These are phyloP conservation scores for Isurus oxyrinchus DNA, from an alignment of 2,113 vertebrate species.

Conservation along the genomic window DNA sequence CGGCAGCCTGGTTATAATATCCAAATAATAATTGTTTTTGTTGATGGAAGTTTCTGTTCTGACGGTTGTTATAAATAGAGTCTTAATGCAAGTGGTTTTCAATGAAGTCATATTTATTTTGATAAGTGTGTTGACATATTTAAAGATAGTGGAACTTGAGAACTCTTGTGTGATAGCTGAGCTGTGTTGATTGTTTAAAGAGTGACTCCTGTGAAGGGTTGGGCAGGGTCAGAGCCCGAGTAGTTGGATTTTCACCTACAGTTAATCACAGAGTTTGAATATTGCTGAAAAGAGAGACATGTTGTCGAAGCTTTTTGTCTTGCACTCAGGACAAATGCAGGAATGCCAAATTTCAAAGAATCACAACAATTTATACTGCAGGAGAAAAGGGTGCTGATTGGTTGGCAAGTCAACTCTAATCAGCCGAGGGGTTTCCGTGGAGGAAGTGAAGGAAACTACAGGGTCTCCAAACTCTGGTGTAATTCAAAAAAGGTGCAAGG, in stretches of 20 bases:
- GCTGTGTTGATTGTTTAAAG: neutral
- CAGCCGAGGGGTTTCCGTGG: too few species aligned
- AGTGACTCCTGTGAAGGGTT: neutral
- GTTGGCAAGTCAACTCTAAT: too few species aligned
- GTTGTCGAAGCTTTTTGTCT: too few species aligned
- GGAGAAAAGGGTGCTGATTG: too few species aligned
- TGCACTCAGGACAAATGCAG: too few species aligned
- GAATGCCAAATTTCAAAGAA: too few species aligned
- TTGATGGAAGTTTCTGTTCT: neutral
- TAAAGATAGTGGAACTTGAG: neutral
- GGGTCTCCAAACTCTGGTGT: too few species aligned
- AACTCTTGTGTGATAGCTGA: neutral
- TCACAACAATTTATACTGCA: too few species aligned
- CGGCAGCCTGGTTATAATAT: neutral
- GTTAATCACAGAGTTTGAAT: neutral
- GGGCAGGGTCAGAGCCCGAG: too few species aligned
- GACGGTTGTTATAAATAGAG: neutral
- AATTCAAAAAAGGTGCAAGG: too few species aligned
- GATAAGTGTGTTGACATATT: neutral
- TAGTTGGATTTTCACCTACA: neutral
- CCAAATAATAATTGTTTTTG: neutral
- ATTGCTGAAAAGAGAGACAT: too few species aligned
- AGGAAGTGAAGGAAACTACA: too few species aligned
- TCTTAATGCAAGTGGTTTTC: neutral
- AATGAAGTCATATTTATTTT: neutral